Evolutionary conservation across 1,140 invertebrate genomes (phyloP), one percentile per base, ranked within the genome.

Genomic region (Euwallacea fornicatus): DNA sequence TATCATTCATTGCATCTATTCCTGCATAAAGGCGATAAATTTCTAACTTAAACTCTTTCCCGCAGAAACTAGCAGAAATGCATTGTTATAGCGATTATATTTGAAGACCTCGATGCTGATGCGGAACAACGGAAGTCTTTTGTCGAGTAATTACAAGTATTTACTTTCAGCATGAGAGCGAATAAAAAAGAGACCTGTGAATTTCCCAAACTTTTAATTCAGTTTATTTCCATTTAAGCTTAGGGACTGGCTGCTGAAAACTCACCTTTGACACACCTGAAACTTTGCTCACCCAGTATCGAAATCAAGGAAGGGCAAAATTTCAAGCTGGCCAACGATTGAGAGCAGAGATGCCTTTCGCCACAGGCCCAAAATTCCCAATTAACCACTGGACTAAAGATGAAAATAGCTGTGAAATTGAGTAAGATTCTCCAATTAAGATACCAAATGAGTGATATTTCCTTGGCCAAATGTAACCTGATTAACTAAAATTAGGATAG

Each of bases 281-380:
- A 66, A 66, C 64, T 66, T 81, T 81, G 80, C 80, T 81, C 80
- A 81, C 80, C 80, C 79, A 75, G 67, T 73, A 73, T 58, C 61
- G 73, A 70, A 73, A 76, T 73, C 74, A 75, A 74, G 77, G 77
- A 76, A 77, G 78, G 76, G 80, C 80, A 80, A 80, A 78, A 79
- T 80, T 80, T 79, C 80, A 81, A 80, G 79, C 79, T 77, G 75
- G 68, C 67, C 74, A 75, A 76, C 4, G 21, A 33, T 4, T 33
- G 21, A 33, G 21, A 33, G 21, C 21, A 33, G 41, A n/a, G 43
- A 41, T 16, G 11, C 16, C 46, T 9, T 65, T 46, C n/a, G 67
- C 67, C 50, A 66, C 21, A 33, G 21, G 21, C 4, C 21, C 21
- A 33, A 42, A 13, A n/a, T 46, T 61, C 21, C 42, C 63, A 71